A percentile compares a stretch with the other conserved stretches of the same genome.
Evolutionary conservation across 1,140 invertebrate species (phyloP).

Genomic region (Chrysoperla carnea): DNA sequence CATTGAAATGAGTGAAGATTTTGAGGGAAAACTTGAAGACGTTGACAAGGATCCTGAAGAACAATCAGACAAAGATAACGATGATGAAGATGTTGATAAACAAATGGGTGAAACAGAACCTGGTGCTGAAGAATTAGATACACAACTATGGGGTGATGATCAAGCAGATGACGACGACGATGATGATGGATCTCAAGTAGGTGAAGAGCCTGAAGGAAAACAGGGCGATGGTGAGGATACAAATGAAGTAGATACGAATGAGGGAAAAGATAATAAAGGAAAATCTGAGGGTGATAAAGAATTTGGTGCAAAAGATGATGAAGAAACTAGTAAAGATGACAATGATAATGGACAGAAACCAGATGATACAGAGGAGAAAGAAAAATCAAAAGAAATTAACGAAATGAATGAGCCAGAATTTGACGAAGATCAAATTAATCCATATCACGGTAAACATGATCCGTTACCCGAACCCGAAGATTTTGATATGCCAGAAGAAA

Average conservation of each 20-base stretch:
- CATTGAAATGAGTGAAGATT: slow-evolving; percentile 86
- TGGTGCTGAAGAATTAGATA: slow-evolving; percentile 57
- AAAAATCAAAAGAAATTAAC: slow-evolving; percentile 54
- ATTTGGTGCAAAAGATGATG: slow-evolving; percentile 32
- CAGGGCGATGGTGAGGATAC: slow-evolving; percentile 46
- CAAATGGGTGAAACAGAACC: slow-evolving; percentile 89
- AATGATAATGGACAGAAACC: slow-evolving; percentile 24
- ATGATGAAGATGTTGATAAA: slow-evolving; percentile 67
- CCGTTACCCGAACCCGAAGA: slow-evolving; percentile 61
- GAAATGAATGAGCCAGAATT: slow-evolving; percentile 59
- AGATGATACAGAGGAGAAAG: slow-evolving; percentile 28
- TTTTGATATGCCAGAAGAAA: slow-evolving; percentile 72
- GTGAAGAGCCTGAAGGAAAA: slow-evolving; percentile 37
- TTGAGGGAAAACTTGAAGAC: slow-evolving; percentile 68
- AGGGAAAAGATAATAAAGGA: slow-evolving; percentile 22
- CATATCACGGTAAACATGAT: slow-evolving; percentile 62
- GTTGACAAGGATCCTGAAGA: slow-evolving; percentile 42
- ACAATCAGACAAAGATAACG: slow-evolving; percentile 40
- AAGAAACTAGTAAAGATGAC: slow-evolving; percentile 32
- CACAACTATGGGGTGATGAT: slow-evolving; percentile 81
- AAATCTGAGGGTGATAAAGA: slow-evolving; percentile 28
- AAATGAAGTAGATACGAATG: slow-evolving; percentile 41
- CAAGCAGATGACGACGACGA: slow-evolving; percentile 50
- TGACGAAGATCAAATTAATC: slow-evolving; percentile 72
- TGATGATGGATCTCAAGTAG: slow-evolving; percentile 42